Evolutionary conservation across 2,113 vertebrate species (phyloP).

Genomic region (Cairina moschata): DNA sequence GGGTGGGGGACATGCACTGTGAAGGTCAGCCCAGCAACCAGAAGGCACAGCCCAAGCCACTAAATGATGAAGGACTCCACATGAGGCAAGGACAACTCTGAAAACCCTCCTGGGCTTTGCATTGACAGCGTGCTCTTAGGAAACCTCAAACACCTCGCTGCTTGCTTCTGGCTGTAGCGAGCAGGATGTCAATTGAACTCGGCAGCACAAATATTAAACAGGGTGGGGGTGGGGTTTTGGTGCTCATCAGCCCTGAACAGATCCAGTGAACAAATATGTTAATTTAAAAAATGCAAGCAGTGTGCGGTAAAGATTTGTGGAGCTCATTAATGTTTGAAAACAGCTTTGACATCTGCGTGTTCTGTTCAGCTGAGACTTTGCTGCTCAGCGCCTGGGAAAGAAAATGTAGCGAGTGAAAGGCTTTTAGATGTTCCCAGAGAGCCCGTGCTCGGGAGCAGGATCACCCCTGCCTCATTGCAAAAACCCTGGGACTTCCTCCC

Average conservation of each 20-base stretch:
- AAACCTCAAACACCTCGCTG: not conserved
- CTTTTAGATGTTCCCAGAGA: not conserved
- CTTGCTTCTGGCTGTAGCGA: not conserved
- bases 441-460: not conserved
- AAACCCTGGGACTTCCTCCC: not conserved
- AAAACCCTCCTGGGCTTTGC: not conserved
- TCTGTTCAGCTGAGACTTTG: not conserved
- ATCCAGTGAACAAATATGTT: not conserved
- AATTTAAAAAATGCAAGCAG: not conserved
- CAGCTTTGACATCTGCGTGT: not conserved
- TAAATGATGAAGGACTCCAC: not conserved
- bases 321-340: slow-evolving; percentile 20
- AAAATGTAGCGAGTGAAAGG: not conserved
- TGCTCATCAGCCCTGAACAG: not conserved
- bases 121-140: not conserved
- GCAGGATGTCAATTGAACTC: not conserved
- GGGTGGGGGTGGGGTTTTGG: not conserved
- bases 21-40: not conserved
- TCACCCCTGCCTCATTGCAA: not conserved
- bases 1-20: not conserved
- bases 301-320: not conserved
- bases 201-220: not conserved
- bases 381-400: not conserved
- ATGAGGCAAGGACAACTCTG: fast-evolving
- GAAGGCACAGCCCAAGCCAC: not conserved